phyloP scores from a whole-genome alignment of 2,888 invertebrate genomes.

The Nebria salina region DNA sequence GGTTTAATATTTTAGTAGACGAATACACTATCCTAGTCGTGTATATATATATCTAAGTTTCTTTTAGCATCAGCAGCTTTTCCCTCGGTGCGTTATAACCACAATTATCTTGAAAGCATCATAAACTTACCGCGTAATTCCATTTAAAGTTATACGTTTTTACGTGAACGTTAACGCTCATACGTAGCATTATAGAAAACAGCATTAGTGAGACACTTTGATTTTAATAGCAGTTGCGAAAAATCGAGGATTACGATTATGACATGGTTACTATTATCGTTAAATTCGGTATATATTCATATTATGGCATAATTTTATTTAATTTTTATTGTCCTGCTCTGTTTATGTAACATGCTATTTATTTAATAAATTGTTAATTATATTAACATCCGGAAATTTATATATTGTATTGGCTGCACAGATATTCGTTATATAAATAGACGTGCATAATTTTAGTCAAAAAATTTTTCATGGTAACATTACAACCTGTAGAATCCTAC shows the following conservation, averaged over 20 bases:
- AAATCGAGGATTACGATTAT: background rate
- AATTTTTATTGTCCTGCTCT: no score
- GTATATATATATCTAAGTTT: background rate
- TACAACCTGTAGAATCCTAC: slow-evolving; percentile 11
- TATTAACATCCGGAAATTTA: background rate
- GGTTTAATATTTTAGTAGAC: slow-evolving; percentile 33
- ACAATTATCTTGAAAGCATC: slow-evolving; percentile 42
- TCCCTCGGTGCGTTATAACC: background rate
- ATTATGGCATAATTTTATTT: no score
- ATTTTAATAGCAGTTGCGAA: slow-evolving; percentile 7
- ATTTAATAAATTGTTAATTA: no score
- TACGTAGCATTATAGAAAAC: background rate
- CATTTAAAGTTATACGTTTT: slow-evolving; percentile 22
- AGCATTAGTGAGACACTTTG: background rate
- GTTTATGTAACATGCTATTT: no score
- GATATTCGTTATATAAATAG: background rate
- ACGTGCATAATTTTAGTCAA: background rate
- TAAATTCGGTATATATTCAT: background rate
- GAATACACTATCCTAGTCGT: background rate
- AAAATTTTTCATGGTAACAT: background rate
- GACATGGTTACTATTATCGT: background rate
- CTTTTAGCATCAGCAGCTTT: slow-evolving; percentile 22
- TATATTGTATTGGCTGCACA: background rate
- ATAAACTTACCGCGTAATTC: slow-evolving; percentile 30
- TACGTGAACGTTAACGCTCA: background rate